Evolutionary conservation across 2,888 invertebrate genomes (phyloP), one percentile per base, ranked within the genome.

Genomic region (Platerodrilus igneus): DNA sequence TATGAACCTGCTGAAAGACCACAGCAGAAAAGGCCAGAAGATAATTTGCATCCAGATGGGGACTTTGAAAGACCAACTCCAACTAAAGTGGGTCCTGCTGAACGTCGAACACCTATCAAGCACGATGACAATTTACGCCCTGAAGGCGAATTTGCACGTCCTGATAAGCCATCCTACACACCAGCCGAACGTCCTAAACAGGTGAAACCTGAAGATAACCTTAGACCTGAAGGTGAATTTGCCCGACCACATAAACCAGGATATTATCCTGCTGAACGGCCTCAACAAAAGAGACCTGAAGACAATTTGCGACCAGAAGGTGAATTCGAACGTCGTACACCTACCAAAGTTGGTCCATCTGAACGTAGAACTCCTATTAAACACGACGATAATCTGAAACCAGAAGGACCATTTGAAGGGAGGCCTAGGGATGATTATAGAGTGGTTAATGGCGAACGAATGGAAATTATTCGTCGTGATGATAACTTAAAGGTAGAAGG

Each of bases 401-500:
- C 69, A 2, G 73, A 74, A 60, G 77, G 76, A 1, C 70, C 72
- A 0, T 73, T 74, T 47, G 67, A 71, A 35, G 58, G 59, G 3
- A 68, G 66, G 0, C 56, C 63, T 20, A 59, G 56, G 8, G 64
- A 69, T 1, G 55, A 64, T 34, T 70, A 66, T 58, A 52, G 58
- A 10, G n/a, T n/a, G n/a, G n/a, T n/a, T n/a, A 71, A 67, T 16
- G 72, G 66, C 14, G 74, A 74, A 50, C 60, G 74, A 35, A 72
- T 67, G 13, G 62, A 64, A 20, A 71, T 64, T 16, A 73, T 64
- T 41, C 77, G 69, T 48, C 83, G 77, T 0, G 62, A 71, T 49
- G 80, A 81, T 48, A 82, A 81, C 58, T 63, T 81, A 1, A 68
- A 64, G 30, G 75, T 77, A 0, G 81, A 80, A 57, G 81, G 81